Base-by-base conservation (phyloP, 2,888 invertebrate genomes). In the Tetropium fuscum region DNA sequence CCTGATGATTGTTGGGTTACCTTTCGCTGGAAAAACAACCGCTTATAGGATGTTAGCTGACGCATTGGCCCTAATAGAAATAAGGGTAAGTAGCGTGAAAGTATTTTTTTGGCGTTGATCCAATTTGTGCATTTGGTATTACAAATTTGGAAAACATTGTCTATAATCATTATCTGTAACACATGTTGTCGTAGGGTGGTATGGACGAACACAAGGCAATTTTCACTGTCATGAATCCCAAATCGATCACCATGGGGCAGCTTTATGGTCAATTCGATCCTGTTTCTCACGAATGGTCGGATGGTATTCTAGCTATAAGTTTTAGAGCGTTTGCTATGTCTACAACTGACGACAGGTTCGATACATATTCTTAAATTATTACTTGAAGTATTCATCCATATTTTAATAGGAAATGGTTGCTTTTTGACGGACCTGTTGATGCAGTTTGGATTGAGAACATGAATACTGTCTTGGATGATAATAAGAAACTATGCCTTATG, bases 391-490 rank as follows among this genome's bases (percentile, higher is more conserved):
- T n/a, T n/a, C n/a, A n/a, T n/a, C n/a, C n/a, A n/a, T n/a, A 65
- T 76, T 66, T 58, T 64, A 86, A 67, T 71, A 89, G 97, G 61
- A 97, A 97, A 78, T 98, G 97, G 97, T 84, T 98, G 19, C 85
- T 98, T 53, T 97, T 97, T 80, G 97, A 98, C 81, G 98, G 97
- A 0, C 97, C 97, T 0, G 94, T 98, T 0, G 97, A 98, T 81
- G 95, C 97, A 0, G 90, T 96, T 25, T 97, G 97, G 97, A 96
- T 97, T 69, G 97, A 98, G 82, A 97, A 96, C 77, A 90, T 98
- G 88, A 97, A 97, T 77, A 97, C 97, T 0, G 97, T 97, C 1
- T 82, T 98, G 57, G 97, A 98, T 75, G 97, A 98, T 74, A 97
- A 97, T 78, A 97, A 95, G 81, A 98, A 97, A 78, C 83, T 98